A percentile compares a stretch with the other conserved stretches of the same genome.
Evolutionary conservation across 1,140 invertebrate species (phyloP).

Genomic region (Druon quercuslanigerum): DNA sequence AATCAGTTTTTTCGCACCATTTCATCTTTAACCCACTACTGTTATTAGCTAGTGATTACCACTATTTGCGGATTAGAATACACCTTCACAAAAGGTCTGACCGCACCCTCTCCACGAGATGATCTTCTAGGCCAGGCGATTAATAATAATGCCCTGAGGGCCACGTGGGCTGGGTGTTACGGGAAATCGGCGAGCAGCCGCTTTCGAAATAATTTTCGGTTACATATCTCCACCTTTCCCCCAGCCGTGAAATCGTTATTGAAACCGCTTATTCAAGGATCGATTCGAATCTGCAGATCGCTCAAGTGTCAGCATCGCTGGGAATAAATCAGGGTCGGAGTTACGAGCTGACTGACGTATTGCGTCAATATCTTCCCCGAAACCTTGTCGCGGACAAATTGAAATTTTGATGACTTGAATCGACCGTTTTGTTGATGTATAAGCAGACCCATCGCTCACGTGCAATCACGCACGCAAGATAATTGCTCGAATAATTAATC

Average conservation of each 20-base stretch:
- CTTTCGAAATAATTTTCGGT: constrained; percentile 26
- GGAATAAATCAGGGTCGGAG: neutral
- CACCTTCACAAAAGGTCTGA: neutral
- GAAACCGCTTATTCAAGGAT: constrained; percentile 21
- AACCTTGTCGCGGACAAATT: constrained; percentile 12
- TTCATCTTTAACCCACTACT: neutral
- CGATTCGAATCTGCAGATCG: constrained; percentile 10
- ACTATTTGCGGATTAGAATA: constrained; percentile 7
- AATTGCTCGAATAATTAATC: constrained; percentile 1
- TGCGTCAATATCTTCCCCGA: constrained; percentile 1
- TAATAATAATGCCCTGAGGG: constrained; percentile 11
- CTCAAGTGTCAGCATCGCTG: constrained; percentile 7
- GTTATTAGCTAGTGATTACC: constrained; percentile 5
- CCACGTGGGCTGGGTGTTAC: constrained; percentile 24
- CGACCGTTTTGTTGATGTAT: neutral
- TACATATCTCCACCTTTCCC: constrained; percentile 23
- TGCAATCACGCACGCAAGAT: constrained; percentile 5
- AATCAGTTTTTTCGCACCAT: too few relatives aligned
- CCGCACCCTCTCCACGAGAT: constrained; percentile 18
- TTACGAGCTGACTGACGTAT: constrained; percentile 2
- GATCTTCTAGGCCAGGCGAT: constrained; percentile 26
- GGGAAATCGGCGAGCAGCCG: constrained; percentile 6
- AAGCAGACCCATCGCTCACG: constrained; percentile 11
- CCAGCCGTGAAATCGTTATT: constrained; percentile 12
- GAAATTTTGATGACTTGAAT: constrained; percentile 5